These are phyloP conservation scores for Tigriopus californicus DNA, from an alignment of 2,888 invertebrate genomes.

Conservation along the genomic window DNA sequence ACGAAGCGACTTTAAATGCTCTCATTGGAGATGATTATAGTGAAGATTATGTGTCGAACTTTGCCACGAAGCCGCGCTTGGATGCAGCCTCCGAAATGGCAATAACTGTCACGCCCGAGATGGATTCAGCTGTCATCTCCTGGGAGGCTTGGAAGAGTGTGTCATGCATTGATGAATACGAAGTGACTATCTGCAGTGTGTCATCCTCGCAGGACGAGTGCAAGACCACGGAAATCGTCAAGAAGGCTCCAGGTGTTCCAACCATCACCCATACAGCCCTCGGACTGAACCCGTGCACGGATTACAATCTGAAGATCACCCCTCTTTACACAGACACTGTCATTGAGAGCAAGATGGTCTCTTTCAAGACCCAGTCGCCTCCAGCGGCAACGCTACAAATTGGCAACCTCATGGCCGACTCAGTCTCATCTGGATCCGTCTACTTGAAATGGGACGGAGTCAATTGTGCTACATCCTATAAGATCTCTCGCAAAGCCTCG, in stretches of 20 bases:
- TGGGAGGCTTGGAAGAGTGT: conserved; percentile 8
- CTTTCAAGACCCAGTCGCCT: conserved; percentile 7
- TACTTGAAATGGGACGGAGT: background rate
- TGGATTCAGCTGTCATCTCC: background rate
- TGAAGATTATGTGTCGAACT: background rate
- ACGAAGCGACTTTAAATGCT: background rate
- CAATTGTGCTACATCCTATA: conserved; percentile 2
- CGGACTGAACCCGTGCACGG: background rate
- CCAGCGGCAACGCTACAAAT: background rate
- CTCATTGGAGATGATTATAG: conserved; percentile 2
- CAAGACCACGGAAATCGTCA: background rate
- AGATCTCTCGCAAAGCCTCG: background rate
- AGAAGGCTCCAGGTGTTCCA: background rate
- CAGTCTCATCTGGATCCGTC: background rate
- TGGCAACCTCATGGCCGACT: background rate
- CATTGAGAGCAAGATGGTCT: conserved; percentile 3
- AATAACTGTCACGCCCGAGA: background rate
- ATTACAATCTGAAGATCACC: conserved; percentile 6
- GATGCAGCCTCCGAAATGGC: conserved; percentile 1
- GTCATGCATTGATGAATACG: conserved; percentile 6
- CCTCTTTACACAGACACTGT: background rate
- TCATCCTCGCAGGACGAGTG: background rate
- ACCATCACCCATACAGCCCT: background rate
- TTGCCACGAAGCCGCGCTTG: conserved; percentile 4
- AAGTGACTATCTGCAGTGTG: background rate